Conservation (phyloP, 2,797 vertebrate species). For the Silurus lanzhouensis region DNA sequence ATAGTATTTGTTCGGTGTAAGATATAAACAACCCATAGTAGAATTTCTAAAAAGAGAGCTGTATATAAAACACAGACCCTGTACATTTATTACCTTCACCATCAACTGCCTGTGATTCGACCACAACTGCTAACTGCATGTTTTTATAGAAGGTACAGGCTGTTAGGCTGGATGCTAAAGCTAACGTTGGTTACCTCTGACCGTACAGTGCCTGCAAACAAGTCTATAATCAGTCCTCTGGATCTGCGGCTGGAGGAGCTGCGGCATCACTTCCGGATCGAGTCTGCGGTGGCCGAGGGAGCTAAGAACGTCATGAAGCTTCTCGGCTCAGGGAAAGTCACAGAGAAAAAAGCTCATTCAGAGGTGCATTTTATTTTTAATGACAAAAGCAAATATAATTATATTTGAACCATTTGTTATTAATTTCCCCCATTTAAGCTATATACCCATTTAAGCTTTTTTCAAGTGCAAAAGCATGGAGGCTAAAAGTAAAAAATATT, state of each 20-base stretch:
- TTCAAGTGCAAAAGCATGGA: neutral
- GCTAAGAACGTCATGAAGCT: constrained; percentile 90
- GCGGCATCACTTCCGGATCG: constrained; percentile 86
- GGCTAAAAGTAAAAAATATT: neutral
- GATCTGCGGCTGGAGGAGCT: constrained; percentile 87
- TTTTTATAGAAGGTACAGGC: neutral
- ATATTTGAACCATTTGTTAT: neutral
- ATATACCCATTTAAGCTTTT: neutral
- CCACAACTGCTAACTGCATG: neutral
- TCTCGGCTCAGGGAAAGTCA: constrained; percentile 85
- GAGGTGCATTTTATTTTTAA: constrained; percentile 70
- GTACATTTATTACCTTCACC: neutral
- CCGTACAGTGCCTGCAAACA: constrained; percentile 64
- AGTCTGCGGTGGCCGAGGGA: constrained; percentile 86
- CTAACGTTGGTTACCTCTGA: constrained; percentile 14
- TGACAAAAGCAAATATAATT: neutral
- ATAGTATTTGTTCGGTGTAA: neutral
- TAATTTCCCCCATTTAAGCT: neutral
- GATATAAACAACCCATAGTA: neutral
- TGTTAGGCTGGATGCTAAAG: neutral
- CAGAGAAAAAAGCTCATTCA: constrained; percentile 86
- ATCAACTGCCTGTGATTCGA: neutral
- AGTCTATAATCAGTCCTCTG: constrained; percentile 86
- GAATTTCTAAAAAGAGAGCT: neutral
- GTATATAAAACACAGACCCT: neutral